Evolutionary conservation across 92 coral and sea anemone genomes (phyloP), one percentile per base, ranked within the genome.

Genomic region (Phymanthus crucifer): DNA sequence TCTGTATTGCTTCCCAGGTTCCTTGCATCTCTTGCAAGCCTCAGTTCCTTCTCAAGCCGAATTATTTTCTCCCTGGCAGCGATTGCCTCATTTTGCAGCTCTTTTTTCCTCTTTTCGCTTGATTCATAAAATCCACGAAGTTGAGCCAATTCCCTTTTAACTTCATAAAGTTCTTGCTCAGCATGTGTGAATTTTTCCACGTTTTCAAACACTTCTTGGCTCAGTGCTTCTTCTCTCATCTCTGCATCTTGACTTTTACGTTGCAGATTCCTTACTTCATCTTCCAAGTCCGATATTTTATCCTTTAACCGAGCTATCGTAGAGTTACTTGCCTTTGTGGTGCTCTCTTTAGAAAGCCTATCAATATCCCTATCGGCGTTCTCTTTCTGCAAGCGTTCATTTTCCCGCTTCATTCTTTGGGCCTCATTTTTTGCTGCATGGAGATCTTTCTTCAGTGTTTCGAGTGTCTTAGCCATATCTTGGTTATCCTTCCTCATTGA

Each of bases 321-420:
- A 2, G 82, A 81, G 38, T 78, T 57, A 65, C 77, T 77, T 7
- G 91, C 92, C 77, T 86, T 89, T 3, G 79, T 80, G 0, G 78
- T 74, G 19, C 89, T 84, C 70, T 92, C 92, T 36, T 86, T 78
- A 72, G 88, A 93, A 80, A 93, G 86, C 35, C 90, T 83, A 56
- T 89, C 97, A 45, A 93, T 90, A 65, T 95, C 97, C 29, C 85
- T 78, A 72, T 93, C 91, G 0, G 99, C 93, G 33, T 84, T 85
- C 10, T 95, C 96, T 80, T 83, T 76, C 54, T 89, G 95, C 58
- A 84, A 80, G 57, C 97, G 84, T 48, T 88, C 95, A 87, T 90
- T 88, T 50, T 93, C 99, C 56, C 85, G 81, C 56, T 84, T 90
- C 24, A 95, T 84, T 1, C 93, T 68, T n/a, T 91, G 85, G 21